Evolutionary conservation across 2,113 vertebrate species (phyloP), one percentile per base, ranked within the genome.

Genomic region (Podarcis raffonei): DNA sequence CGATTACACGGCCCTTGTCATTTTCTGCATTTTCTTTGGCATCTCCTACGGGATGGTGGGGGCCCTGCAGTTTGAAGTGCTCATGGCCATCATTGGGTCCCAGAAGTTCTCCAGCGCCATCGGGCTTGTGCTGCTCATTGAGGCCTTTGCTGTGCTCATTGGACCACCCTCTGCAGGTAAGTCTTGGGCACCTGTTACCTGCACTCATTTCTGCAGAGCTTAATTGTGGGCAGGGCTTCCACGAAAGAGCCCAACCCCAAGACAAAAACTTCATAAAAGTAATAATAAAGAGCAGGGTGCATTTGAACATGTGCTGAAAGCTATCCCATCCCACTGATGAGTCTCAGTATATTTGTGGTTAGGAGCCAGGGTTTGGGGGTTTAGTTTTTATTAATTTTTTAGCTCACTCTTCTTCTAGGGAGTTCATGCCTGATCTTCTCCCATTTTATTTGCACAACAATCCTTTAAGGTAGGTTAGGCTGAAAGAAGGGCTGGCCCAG

Each of bases 21-120:
- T 96, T 91, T 98, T 97, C 94, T 98, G 97, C 0, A 75, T 98
- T 57, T 97, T 97, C 81, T 98, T 98, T 1, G 97, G 97, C 84
- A 94, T 98, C 85, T 97, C 97, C 13, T 98, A 98, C 0, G 97
- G 97, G 92, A 97, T 97, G 97, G 97, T 97, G 85, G 97, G 97
- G 0, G 97, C 97, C 1, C 94, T 98, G 94, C 97, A 97, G 93
- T 98, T 98, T 0, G 97, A 98, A 91, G 97, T 98, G 82, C 96
- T 98, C 77, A 97, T 98, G 97, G 96, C 97, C 27, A 95, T 96
- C 0, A 96, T 97, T 11, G 97, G 97, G 0, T 95, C 97, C 1
- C 95, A 94, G 90, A 96, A 96, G 87, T 98, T 98, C 94, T 96
- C 97, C 94, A 98, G 97, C 0, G 97, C 97, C 83, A 96, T 98